A percentile compares a stretch with the other conserved stretches of the same genome.
Conservation (phyloP, 1,140 invertebrate genomes). For the Atta texana region DNA sequence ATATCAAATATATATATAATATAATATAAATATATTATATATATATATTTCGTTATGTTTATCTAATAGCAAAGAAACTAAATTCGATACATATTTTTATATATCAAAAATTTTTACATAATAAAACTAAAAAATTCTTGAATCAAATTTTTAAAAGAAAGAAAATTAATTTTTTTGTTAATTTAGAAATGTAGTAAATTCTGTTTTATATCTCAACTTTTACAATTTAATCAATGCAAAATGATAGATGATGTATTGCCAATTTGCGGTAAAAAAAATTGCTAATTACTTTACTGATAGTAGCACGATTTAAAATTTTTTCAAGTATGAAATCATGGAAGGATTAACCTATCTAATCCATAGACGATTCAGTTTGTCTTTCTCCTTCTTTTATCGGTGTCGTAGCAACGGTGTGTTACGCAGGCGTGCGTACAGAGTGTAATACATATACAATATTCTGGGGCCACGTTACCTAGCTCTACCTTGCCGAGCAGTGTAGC, state of each 20-base stretch:
- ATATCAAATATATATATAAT: no score
- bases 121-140: not conserved
- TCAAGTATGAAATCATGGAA: not conserved
- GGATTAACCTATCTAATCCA: not conserved
- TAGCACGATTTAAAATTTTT: not conserved
- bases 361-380: conserved; percentile 17
- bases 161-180: not conserved
- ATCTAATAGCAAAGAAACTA: not conserved
- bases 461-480: conserved; percentile 11
- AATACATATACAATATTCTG: not conserved
- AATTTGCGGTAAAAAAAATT: not conserved
- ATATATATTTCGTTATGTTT: not conserved
- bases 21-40: no score
- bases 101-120: not conserved
- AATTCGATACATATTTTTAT: not conserved
- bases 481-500: not conserved
- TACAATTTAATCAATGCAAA: conserved; percentile 3
- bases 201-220: not conserved
- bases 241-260: not conserved
- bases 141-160: not conserved
- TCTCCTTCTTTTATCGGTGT: not conserved
- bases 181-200: not conserved
- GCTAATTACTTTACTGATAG: not conserved
- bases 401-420: not conserved
- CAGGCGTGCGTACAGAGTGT: no score